Percentiles rank a stretch among this genome's conserved stretches.
phyloP scores from a whole-genome alignment of 2,888 invertebrate genomes.

The Acanthoscelides obtectus region DNA sequence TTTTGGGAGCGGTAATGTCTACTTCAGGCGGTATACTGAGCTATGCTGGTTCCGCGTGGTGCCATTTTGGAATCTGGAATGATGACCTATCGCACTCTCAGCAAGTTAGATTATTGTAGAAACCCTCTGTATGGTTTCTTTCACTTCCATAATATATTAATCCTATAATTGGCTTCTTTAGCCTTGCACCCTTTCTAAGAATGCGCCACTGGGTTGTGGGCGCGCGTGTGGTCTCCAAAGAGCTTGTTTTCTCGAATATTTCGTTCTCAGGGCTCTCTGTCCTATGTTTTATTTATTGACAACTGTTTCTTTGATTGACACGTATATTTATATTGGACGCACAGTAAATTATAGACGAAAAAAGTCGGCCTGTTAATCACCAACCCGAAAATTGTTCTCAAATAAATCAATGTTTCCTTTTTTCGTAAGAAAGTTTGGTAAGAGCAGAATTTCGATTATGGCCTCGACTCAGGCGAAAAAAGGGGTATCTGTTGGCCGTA shows the following conservation, averaged over 20 bases:
- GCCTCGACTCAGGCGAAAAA: neutral
- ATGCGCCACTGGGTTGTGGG: neutral
- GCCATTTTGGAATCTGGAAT: no score
- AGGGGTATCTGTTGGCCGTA: neutral
- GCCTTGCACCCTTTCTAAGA: neutral
- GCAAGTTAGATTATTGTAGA: no score
- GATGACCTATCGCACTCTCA: no score
- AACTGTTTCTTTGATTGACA: slow-evolving; percentile 15
- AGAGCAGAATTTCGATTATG: neutral
- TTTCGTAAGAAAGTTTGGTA: neutral
- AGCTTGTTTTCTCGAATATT: slow-evolving; percentile 9
- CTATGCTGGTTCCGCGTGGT: no score
- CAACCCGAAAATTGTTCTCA: slow-evolving; percentile 10
- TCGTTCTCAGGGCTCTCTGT: slow-evolving; percentile 8
- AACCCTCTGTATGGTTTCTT: no score
- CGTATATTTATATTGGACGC: slow-evolving; percentile 9
- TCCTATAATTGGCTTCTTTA: no score
- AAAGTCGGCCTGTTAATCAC: slow-evolving; percentile 11
- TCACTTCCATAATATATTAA: no score
- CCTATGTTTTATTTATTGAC: slow-evolving; percentile 13
- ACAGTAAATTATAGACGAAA: slow-evolving; percentile 10
- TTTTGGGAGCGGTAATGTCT: no score
- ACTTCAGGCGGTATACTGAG: no score
- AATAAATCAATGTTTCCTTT: slow-evolving; percentile 9
- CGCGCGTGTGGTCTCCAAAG: slow-evolving; percentile 8